Conservation (phyloP, 2,888 invertebrate genomes). For the Platerodrilus igneus region DNA sequence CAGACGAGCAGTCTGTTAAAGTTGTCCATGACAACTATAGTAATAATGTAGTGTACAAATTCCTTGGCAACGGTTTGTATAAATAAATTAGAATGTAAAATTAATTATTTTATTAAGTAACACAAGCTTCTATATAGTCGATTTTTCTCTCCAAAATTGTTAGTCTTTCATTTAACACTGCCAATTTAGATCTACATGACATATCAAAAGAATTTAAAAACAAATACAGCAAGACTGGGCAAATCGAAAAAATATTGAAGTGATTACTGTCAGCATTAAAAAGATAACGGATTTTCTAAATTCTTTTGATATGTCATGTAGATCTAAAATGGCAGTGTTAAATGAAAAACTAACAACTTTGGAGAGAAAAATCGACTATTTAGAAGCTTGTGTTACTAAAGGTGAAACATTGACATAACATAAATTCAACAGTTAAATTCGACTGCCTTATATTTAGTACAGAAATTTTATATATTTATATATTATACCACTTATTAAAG, state of each 20-base stretch:
- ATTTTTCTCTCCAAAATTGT: slow-evolving; percentile 94
- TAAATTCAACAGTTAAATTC: no score
- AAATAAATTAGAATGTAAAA: no score
- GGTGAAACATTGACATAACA: slow-evolving; percentile 82
- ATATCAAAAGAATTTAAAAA: slow-evolving; percentile 81
- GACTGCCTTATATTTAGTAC: no score
- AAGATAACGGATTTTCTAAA: slow-evolving; percentile 97
- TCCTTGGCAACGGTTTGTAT: no score
- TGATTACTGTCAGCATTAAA: slow-evolving; percentile 91
- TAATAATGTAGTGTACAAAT: no score
- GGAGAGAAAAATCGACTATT: slow-evolving; percentile 95
- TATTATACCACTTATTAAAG: no score
- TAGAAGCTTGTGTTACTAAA: slow-evolving; percentile 95
- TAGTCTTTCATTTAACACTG: slow-evolving; percentile 92
- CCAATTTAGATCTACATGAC: slow-evolving; percentile 94
- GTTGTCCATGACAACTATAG: no score
- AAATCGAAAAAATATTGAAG: slow-evolving; percentile 86
- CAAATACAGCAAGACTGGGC: slow-evolving; percentile 99
- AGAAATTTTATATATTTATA: no score
- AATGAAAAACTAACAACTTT: slow-evolving; percentile 95
- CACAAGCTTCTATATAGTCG: slow-evolving; percentile 97
- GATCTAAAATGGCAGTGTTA: slow-evolving; percentile 87
- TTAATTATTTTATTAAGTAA: no score
- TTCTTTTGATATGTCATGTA: slow-evolving; percentile 96
- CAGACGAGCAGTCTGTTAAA: no score